A percentile compares a stretch with the other conserved stretches of the same genome.
phyloP scores from a whole-genome alignment of 2,797 vertebrate species.

The Holocentrus rufus region DNA sequence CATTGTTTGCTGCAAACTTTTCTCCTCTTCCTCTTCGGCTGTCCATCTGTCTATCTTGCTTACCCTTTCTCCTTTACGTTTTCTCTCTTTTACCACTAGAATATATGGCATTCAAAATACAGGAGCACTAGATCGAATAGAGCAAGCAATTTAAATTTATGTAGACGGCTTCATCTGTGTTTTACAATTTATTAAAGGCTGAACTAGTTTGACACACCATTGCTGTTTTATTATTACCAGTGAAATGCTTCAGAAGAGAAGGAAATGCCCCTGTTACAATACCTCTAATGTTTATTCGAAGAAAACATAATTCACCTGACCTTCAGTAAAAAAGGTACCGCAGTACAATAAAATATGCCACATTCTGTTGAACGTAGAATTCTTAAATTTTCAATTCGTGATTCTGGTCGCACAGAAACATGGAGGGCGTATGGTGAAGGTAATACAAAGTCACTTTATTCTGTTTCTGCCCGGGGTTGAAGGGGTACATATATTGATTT shows the following conservation, averaged over 20 bases:
- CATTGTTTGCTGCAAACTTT: constrained; percentile 63
- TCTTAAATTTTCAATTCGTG: constrained; percentile 11
- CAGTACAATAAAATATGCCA: neutral
- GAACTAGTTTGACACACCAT: constrained; percentile 8
- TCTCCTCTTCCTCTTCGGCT: constrained; percentile 56
- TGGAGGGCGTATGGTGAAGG: constrained; percentile 31
- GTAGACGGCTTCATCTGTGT: constrained; percentile 2
- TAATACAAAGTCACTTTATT: constrained; percentile 46
- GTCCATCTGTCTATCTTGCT: constrained; percentile 55
- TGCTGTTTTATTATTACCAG: constrained; percentile 13
- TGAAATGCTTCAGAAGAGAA: neutral
- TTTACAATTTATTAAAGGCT: constrained; percentile 28
- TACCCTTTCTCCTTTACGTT: neutral
- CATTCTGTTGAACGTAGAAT: constrained; percentile 10
- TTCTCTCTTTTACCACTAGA: constrained; percentile 31
- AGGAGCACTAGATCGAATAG: neutral
- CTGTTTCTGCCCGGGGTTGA: constrained; percentile 34
- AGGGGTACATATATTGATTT: constrained; percentile 67
- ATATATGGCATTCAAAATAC: constrained; percentile 18
- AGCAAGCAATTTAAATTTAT: constrained; percentile 5
- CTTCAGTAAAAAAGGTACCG: constrained; percentile 23
- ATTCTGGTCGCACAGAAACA: constrained; percentile 21
- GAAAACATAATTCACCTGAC: constrained; percentile 11
- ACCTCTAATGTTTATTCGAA: constrained; percentile 8
- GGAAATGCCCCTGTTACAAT: constrained; percentile 5